Evolutionary conservation across 2,888 invertebrate genomes (phyloP), one percentile per base, ranked within the genome.

Genomic region (Corbicula japonica): DNA sequence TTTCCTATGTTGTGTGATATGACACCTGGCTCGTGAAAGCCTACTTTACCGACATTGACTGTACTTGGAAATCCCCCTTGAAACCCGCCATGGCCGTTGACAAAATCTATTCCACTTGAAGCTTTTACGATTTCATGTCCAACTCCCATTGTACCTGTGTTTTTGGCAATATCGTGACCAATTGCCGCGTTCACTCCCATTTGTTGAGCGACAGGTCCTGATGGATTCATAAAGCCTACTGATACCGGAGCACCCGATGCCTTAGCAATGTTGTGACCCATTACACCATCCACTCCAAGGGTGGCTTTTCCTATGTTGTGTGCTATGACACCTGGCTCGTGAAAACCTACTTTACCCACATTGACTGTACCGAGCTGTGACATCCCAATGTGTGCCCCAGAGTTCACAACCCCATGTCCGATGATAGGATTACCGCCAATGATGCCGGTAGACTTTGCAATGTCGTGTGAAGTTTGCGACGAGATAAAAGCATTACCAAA

Each of bases 191-290:
- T 32, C 26, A 23, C 54, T 34, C 34, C 12, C n/a, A 63, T 48
- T 26, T 35, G 34, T 28, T 23, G 12, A 28, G 48, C 48, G 5
- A 61, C 52, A 34, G 23, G 50, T 15, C 50, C 48, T 18, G 3
- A n/a, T 2, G 61, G 61, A 50, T 71, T 71, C 15, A 71, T 50
- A 30, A 71, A 71, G 3, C 61, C 71, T 5, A 26, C n/a, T 26
- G 38, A 38, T 0, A 38, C 28, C 1, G 71, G 50, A 1, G 28
- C 32, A 35, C 61, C 61, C 8, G 61, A 52, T 18, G 50, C 28
- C 30, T 62, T 61, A 21, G 71, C 71, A 23, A 63, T 32, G 46
- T 56, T 63, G 48, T 65, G 65, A 18, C 58, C 65, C 18, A 10
- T 30, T 15, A 38, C 46, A 28, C 56, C 44, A 18, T 63, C 62